phyloP scores from a whole-genome alignment of 2,113 vertebrate genomes.

The Hippocampus barbouri region DNA sequence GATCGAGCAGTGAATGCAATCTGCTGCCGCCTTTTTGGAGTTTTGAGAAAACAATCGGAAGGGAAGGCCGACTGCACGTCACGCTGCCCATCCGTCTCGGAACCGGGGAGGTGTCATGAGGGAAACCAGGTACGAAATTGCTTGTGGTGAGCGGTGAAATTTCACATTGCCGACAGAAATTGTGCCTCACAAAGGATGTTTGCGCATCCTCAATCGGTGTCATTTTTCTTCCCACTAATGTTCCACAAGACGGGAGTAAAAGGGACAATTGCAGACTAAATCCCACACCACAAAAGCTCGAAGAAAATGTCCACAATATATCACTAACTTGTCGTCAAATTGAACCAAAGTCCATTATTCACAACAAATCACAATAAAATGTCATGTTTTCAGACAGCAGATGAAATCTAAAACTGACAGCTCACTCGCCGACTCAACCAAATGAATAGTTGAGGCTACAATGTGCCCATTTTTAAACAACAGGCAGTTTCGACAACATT shows the following conservation, averaged over 20 bases:
- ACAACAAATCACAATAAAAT: too few relatives aligned
- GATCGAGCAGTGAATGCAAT: conserved; percentile 35
- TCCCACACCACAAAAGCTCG: neutral
- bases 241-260: neutral
- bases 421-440: too few relatives aligned
- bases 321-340: too few relatives aligned
- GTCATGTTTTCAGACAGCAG: too few relatives aligned
- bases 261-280: neutral
- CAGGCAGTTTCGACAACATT: too few relatives aligned
- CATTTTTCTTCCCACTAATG: neutral
- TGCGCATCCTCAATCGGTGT: neutral
- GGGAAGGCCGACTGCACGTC: conserved; percentile 26
- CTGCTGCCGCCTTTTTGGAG: conserved; percentile 17
- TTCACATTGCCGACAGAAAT: conserved; percentile 8
- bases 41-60: conserved; percentile 37
- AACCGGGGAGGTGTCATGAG: conserved; percentile 28
- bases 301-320: too few relatives aligned
- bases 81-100: conserved; percentile 34
- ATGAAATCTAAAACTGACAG: too few relatives aligned
- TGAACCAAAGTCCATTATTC: too few relatives aligned
- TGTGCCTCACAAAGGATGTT: neutral
- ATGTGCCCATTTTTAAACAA: too few relatives aligned
- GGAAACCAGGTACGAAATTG: conserved; percentile 49
- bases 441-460: too few relatives aligned
- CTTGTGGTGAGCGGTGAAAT: conserved; percentile 18